Evolutionary conservation across 2,113 vertebrate genomes (phyloP).

Genomic region (Odocoileus virginianus): DNA sequence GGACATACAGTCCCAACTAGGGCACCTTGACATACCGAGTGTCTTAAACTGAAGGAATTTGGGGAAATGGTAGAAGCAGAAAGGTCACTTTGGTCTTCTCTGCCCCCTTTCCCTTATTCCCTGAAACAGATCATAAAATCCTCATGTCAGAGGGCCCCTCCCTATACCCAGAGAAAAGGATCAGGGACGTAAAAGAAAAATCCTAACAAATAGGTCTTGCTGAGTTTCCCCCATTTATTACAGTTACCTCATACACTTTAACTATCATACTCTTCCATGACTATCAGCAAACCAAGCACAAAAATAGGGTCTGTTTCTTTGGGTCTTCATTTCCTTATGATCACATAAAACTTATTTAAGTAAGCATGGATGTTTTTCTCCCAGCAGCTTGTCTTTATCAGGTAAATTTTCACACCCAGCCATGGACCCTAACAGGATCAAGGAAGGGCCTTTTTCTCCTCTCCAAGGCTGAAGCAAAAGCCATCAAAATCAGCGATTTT

Average conservation of each 20-base stretch:
- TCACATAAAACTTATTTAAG: not conserved
- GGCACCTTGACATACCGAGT: not conserved
- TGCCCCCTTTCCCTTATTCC: not conserved
- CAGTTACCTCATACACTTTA: not conserved
- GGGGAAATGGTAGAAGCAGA: not conserved
- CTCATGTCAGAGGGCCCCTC: not conserved
- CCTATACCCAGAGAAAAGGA: not conserved
- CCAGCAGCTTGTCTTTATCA: not conserved
- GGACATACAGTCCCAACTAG: not conserved
- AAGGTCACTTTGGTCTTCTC: not conserved
- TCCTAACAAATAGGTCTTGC: not conserved
- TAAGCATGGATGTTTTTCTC: not conserved
- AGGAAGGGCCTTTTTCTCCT: not conserved
- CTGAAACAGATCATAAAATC: not conserved
- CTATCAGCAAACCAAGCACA: not conserved
- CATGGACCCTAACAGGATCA: not conserved
- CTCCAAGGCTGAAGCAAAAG: not conserved
- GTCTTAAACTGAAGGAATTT: not conserved
- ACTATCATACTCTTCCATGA: not conserved
- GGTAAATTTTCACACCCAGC: not conserved
- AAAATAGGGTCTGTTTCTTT: not conserved
- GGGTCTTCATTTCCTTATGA: not conserved
- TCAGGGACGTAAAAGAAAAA: not conserved
- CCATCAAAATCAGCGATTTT: not conserved
- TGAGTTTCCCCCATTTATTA: not conserved